Base-by-base conservation (phyloP, 2,113 vertebrate species). In the Ibidorhyncha struthersii region DNA sequence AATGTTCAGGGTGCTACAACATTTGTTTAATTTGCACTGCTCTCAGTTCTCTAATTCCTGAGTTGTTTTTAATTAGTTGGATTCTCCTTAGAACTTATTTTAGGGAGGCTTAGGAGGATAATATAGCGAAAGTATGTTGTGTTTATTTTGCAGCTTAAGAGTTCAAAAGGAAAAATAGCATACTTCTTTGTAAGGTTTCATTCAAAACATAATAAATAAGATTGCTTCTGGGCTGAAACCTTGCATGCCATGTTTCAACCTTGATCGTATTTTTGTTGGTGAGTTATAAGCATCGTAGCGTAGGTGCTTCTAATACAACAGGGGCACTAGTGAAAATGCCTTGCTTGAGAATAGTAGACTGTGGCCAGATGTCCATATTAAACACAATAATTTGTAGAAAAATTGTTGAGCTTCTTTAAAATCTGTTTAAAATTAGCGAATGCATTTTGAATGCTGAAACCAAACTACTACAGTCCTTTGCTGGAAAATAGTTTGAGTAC, bases 121-220 rank as follows among this genome's bases (percentile, higher is more conserved):
- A 34, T 29, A 5, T 1, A 69, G 70, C 1, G 1, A 5, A 71
- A 71, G 21, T 38, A 8, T 4, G 0, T 40, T 47, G n/a, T 41
- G 26, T 77, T 86, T 52, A 3, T 34, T 84, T 87, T 79, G 71
- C 43, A n/a, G 55, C 13, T 82, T 32, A n/a, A 45, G 71, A 50
- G 29, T 52, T 49, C 30, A 20, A 20, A 34, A 50, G 29, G 11
- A 74, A 92, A 89, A 70, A 2, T 1, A 40, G 34, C 53, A 5
- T n/a, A 21, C 5, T 81, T 0, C 16, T 61, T n/a, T 27, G 26
- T 36, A 67, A 17, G 61, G 55, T 90, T 79, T 67, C 38, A 55
- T 79, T 47, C 26, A 22, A 90, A 62, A 45, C 18, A 9, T 5
- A 85, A 58, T 59, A 59, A 69, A 49, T 78, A 76, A 49, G 45